Conservation (phyloP, 2,888 invertebrate genomes). For the Nomada flava region DNA sequence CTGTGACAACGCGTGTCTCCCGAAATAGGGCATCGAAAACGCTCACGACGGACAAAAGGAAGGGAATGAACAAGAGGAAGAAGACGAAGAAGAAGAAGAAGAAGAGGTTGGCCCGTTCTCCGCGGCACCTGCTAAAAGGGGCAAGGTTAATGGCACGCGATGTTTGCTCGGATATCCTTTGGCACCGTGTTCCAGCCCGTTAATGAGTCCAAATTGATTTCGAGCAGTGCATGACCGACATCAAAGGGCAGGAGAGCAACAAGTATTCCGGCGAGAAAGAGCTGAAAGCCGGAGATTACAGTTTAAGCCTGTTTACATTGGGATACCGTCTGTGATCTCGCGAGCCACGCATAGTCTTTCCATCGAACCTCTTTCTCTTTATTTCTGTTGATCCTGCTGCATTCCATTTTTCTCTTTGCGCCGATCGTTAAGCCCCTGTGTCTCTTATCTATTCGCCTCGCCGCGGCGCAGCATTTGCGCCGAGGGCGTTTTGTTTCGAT, state of each 20-base stretch:
- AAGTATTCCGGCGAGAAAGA: conserved; percentile 65
- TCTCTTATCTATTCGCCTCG: conserved; percentile 42
- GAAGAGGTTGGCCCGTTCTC: conserved; percentile 7
- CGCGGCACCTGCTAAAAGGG: conserved; percentile 60
- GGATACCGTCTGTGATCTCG: conserved; percentile 72
- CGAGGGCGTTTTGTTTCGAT: neutral
- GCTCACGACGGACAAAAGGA: conserved; percentile 18
- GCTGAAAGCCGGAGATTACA: conserved; percentile 70
- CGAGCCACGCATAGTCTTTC: conserved; percentile 68
- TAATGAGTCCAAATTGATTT: conserved; percentile 74
- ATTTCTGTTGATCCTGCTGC: conserved; percentile 14
- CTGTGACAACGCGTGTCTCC: conserved; percentile 8
- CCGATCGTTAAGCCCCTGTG: conserved; percentile 8
- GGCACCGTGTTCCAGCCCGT: conserved; percentile 62
- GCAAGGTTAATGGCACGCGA: conserved; percentile 65
- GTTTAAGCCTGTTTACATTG: conserved; percentile 76
- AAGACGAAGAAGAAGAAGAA: neutral
- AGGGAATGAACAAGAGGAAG: neutral
- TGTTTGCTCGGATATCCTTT: conserved; percentile 64
- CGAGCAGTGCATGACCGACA: conserved; percentile 66
- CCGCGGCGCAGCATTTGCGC: conserved; percentile 1
- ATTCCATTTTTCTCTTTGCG: conserved; percentile 2
- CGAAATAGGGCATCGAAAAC: conserved; percentile 32
- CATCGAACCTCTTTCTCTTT: conserved; percentile 56
- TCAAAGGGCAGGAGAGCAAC: conserved; percentile 69